Base-by-base conservation (phyloP, 2,888 invertebrate species). In the Aphelenchoides bicaudatus region DNA sequence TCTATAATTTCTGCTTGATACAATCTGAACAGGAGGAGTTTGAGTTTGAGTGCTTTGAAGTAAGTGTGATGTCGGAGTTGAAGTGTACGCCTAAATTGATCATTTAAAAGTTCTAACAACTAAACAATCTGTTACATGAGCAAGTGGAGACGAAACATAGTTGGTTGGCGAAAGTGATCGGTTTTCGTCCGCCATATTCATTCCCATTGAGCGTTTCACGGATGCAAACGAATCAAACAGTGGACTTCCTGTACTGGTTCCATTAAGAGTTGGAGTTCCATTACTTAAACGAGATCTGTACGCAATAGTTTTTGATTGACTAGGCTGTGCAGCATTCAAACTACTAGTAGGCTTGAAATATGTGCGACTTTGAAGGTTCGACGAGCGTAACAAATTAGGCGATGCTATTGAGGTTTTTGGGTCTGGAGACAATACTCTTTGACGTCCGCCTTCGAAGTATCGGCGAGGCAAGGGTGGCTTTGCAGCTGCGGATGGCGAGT, bases 341-440 rank as follows among this genome's bases (percentile, higher is more conserved):
- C 54, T 56, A 29, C 27, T 56, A 16, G 30, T 19, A 8, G 56
- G 27, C 13, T 19, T 27, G 31, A 48, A 66, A 43, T 58, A 66
- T 2, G 52, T 34, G 5, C 66, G 50, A 29, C 59, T 69, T 21
- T 70, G 69, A 27, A 66, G 16, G 46, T 66, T 66, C 5, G 68
- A 70, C 6, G 39, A 39, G 5, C 66, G 39, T 21, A 66, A 43
- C 19, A 59, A 21, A 25, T 1, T 56, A 29, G 38, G 49, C 50
- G 30, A 52, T n/a, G 16, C 3, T 10, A 30, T 19, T 19, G 48
- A 47, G 28, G 46, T 47, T 3, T 66, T 56, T 0, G 65, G 65
- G 23, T 65, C 65, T 21, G 65, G 65, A 2, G 68, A 68, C 2
- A 65, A 39, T n/a, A 65, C 65, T 29, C 68, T 56, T 25, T 60